Evolutionary conservation across 2,888 invertebrate species (phyloP), one percentile per base, ranked within the genome.

Genomic region (Aradus depressus): DNA sequence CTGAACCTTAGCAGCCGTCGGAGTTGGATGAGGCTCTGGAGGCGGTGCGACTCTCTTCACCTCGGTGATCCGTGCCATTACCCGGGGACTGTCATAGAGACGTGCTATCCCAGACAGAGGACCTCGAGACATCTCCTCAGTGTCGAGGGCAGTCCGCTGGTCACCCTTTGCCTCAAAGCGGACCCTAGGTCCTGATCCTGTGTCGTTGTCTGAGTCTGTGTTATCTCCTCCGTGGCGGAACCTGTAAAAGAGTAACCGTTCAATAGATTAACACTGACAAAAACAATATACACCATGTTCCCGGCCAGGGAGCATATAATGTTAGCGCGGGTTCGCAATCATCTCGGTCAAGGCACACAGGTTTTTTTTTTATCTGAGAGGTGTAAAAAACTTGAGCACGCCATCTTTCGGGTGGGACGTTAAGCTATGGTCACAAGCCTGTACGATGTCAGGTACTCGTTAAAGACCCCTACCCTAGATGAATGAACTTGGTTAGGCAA

Each of bases 101-200:
- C 90, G 76, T 55, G 85, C 86, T 63, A 92, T 89, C 49, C 92
- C 92, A 68, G 90, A 90, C 2, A 93, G 73, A 4, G 91, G 91
- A 2, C 72, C 63, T 50, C 61, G 61, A 4, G 89, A 84, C 1
- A 86, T 89, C 64, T 91, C 91, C 70, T 92, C 91, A 5, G 90
- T 90, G 64, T 90, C 91, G 52, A 84, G 70, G 0, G 90, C 85
- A 26, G 77, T 73, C 62, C 83, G 81, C 59, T 87, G 72, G 41
- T 59, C 52, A 2, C 31, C 43, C 32, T 54, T 49, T 6, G 45
- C 42, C 51, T 50, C 43, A 62, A 83, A 77, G 59, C 86, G 76
- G 0, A 82, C 43, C 72, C 75, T 51, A 70, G 68, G 54, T 8
- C 54, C 58, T 8, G 71, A 66, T 41, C 47, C 43, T 5, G 54